phyloP scores from a whole-genome alignment of 1,140 invertebrate genomes.

The Trichonephila inaurata region DNA sequence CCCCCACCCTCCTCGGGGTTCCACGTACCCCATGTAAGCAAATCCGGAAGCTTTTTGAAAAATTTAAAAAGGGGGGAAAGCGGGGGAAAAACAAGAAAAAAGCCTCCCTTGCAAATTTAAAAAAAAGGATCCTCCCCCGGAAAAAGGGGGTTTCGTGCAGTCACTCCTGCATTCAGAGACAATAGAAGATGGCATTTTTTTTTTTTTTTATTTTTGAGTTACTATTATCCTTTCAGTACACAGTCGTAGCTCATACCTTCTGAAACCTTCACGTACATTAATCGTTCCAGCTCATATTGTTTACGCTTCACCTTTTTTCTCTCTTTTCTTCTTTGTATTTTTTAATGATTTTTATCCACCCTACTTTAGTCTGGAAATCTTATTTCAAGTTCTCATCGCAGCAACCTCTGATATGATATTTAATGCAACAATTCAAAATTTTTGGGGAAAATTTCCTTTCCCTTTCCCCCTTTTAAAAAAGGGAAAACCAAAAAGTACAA shows the following conservation, averaged over 20 bases:
- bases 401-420: slow-evolving; percentile 49
- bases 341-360: background rate
- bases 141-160: background rate
- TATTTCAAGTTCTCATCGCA: background rate
- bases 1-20: slow-evolving; percentile 26
- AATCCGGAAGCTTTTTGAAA: slow-evolving; percentile 68
- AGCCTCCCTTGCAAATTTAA: slow-evolving; percentile 63
- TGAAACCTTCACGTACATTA: background rate
- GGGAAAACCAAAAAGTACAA: too few relatives aligned
- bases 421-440: slow-evolving; percentile 73
- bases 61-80: slow-evolving; percentile 47
- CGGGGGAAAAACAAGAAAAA: slow-evolving; percentile 60
- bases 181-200: background rate
- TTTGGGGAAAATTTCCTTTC: too few relatives aligned
- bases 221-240: background rate
- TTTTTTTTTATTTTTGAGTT: background rate
- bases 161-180: background rate
- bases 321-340: background rate
- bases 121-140: slow-evolving; percentile 8
- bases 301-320: background rate
- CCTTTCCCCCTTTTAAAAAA: too few relatives aligned
- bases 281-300: slow-evolving; percentile 24
- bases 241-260: background rate
- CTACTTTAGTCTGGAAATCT: background rate
- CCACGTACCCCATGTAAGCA: slow-evolving; percentile 34